Evolutionary conservation across 1,140 invertebrate species (phyloP).

Genomic region (Scaptomyza hsui): DNA sequence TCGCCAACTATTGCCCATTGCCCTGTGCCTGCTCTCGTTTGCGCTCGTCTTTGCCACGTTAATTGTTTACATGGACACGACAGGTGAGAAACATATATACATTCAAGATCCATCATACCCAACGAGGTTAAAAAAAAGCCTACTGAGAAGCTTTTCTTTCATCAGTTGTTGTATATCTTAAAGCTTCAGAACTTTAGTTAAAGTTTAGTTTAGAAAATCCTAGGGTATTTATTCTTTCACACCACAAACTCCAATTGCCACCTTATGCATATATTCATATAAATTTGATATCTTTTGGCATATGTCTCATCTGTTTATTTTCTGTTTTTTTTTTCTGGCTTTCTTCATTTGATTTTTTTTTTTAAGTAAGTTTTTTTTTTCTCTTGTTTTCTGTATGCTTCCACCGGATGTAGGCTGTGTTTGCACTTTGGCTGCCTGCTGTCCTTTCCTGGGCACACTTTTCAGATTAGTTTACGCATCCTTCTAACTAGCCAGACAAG

Average conservation of each 20-base stretch:
- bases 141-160: too few species aligned
- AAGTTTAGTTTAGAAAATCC: too few species aligned
- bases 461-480: conserved; percentile 75
- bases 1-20: conserved; percentile 86
- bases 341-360: conserved; percentile 32
- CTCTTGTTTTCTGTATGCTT: conserved; percentile 31
- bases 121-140: too few species aligned
- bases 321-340: conserved; percentile 8
- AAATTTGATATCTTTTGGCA: conserved; percentile 77
- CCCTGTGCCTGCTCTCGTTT: conserved; percentile 87
- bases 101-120: neutral
- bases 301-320: conserved; percentile 61
- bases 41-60: conserved; percentile 88
- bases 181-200: too few species aligned
- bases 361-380: conserved; percentile 30
- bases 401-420: conserved; percentile 80
- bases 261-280: conserved; percentile 49
- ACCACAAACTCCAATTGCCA: too few species aligned
- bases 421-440: conserved; percentile 48
- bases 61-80: conserved; percentile 88
- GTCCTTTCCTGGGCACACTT: conserved; percentile 76
- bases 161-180: too few species aligned
- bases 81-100: conserved; percentile 84
- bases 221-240: conserved; percentile 5
- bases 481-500: conserved; percentile 49